phyloP scores from a whole-genome alignment of 2,113 vertebrate genomes.

The Anguilla japonica region DNA sequence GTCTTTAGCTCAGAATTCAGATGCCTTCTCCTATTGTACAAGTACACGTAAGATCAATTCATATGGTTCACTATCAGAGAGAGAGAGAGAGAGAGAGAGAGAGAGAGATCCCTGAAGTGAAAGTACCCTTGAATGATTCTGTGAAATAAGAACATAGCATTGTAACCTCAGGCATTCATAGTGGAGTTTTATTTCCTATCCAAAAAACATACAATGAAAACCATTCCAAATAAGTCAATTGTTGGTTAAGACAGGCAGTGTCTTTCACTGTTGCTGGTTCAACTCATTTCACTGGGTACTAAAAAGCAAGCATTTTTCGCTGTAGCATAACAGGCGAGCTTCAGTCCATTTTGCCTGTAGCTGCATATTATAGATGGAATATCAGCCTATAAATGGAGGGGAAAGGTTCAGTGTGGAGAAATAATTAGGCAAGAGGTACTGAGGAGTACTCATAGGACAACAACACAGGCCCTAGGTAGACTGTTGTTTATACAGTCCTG shows the following conservation, averaged over 20 bases:
- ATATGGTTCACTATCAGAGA: background rate
- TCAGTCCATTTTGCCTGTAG: background rate
- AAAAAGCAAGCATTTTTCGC: background rate
- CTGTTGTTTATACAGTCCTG: slow-evolving; percentile 52
- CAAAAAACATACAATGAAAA: background rate
- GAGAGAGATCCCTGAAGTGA: background rate
- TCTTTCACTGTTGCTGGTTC: background rate
- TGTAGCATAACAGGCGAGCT: background rate
- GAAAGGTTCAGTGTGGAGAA: background rate
- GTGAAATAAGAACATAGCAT: background rate
- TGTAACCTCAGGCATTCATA: background rate
- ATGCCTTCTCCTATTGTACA: slow-evolving; percentile 1
- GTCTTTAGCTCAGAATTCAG: background rate
- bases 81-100: no score
- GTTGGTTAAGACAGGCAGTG: background rate
- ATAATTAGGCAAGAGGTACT: background rate
- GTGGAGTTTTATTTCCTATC: background rate
- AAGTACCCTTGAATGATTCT: background rate
- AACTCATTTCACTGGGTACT: background rate
- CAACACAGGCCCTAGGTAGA: background rate
- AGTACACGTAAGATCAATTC: slow-evolving; percentile 16
- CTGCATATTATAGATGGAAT: background rate
- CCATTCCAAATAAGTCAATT: background rate
- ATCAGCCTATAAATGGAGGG: background rate
- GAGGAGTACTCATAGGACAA: background rate